phyloP scores from a whole-genome alignment of 2,113 vertebrate genomes.

The Scatophagus argus region DNA sequence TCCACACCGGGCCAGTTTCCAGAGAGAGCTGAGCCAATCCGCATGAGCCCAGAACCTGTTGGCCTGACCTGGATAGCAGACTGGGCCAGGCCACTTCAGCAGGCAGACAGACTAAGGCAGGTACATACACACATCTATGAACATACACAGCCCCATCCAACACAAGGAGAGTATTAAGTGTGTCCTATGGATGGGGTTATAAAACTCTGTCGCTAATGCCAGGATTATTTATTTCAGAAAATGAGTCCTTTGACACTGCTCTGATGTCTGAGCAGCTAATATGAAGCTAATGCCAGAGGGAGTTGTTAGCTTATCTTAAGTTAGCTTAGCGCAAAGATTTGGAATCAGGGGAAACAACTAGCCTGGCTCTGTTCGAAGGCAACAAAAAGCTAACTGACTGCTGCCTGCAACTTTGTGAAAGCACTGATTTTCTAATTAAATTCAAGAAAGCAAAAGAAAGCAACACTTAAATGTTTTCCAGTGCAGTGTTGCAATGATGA shows the following conservation, averaged over 20 bases:
- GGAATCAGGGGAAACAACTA: no score
- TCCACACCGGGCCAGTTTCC: constrained; percentile 76
- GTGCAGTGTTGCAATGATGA: not conserved
- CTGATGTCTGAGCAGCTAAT: no score
- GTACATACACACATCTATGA: constrained; percentile 7
- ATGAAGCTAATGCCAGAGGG: no score
- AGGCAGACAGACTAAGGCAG: constrained; percentile 50
- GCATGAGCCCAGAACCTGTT: constrained; percentile 78
- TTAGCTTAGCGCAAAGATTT: no score
- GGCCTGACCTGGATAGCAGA: constrained; percentile 82
- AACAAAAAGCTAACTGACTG: no score
- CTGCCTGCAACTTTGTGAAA: no score
- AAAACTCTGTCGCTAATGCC: not conserved
- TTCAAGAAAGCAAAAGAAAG: no score
- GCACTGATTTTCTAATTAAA: no score
- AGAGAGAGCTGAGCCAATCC: constrained; percentile 77
- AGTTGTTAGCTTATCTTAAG: no score
- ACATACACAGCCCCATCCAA: not conserved
- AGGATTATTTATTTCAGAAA: not conserved
- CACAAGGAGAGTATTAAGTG: not conserved
- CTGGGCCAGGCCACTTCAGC: constrained; percentile 67
- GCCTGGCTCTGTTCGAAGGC: no score
- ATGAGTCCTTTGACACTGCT: not conserved
- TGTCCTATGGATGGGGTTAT: not conserved
- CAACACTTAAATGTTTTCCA: not conserved